These are phyloP conservation scores for Xyrauchen texanus DNA, from an alignment of 2,113 vertebrate genomes.

Conservation along the genomic window DNA sequence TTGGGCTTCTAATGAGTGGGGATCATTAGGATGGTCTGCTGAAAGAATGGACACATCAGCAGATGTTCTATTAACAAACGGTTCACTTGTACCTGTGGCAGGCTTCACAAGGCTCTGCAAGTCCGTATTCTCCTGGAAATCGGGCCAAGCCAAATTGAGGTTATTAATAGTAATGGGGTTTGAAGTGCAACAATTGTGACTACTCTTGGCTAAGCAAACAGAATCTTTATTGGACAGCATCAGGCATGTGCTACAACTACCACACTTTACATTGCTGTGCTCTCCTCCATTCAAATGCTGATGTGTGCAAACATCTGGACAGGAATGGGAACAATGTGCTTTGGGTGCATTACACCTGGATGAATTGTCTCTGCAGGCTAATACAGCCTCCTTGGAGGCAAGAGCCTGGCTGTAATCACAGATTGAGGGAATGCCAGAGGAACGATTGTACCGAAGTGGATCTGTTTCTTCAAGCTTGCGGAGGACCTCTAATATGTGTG, in stretches of 20 bases:
- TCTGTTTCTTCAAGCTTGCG: constrained; percentile 91
- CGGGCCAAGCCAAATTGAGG: constrained; percentile 50
- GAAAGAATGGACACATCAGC: constrained; percentile 42
- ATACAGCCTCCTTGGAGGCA: constrained; percentile 69
- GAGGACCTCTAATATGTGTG: constrained; percentile 92
- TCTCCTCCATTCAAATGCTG: constrained; percentile 81
- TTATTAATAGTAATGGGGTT: constrained; percentile 60
- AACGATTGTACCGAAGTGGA: constrained; percentile 76
- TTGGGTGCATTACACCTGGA: constrained; percentile 67
- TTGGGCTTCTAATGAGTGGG: constrained; percentile 62
- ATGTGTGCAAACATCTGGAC: constrained; percentile 68
- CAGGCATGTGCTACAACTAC: constrained; percentile 75
- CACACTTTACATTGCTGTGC: constrained; percentile 65
- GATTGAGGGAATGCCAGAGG: constrained; percentile 68
- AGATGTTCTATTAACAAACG: constrained; percentile 44
- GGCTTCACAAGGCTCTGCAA: constrained; percentile 38
- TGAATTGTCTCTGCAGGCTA: constrained; percentile 66
- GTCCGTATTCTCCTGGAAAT: constrained; percentile 48
- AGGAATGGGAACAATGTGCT: constrained; percentile 70
- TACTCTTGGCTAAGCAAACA: constrained; percentile 74
- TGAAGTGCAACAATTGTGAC: constrained; percentile 68
- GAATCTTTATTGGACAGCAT: constrained; percentile 76
- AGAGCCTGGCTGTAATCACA: constrained; percentile 77
- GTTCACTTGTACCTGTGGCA: constrained; percentile 50
- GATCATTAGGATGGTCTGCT: constrained; percentile 51